Percentiles rank a stretch among this genome's conserved stretches.
phyloP scores from a whole-genome alignment of 2,797 vertebrate genomes.

The Amazona ochrocephala region DNA sequence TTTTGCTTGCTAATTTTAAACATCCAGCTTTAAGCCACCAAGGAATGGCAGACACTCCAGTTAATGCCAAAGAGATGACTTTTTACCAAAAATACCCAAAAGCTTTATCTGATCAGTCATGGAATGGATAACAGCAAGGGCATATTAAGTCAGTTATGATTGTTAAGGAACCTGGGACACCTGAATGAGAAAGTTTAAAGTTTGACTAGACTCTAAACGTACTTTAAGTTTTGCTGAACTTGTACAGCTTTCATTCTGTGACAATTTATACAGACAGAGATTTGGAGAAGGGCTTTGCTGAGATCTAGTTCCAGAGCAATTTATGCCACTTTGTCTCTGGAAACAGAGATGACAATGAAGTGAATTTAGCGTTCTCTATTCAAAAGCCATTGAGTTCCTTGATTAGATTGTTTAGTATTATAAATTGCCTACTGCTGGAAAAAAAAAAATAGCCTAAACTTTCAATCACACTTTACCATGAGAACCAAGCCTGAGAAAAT shows the following conservation, averaged over 20 bases:
- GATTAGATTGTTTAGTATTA: conserved; percentile 51
- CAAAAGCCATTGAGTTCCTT: conserved; percentile 15
- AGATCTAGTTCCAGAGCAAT: conserved; percentile 37
- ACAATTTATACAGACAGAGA: conserved; percentile 3
- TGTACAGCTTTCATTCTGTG: not conserved
- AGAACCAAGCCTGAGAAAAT: not conserved
- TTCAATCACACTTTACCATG: conserved; percentile 18
- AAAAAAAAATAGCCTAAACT: conserved; percentile 12
- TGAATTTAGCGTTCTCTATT: conserved; percentile 45
- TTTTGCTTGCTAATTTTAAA: not conserved
- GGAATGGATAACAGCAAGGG: not conserved
- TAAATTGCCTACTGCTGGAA: conserved; percentile 33
- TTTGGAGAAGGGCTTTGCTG: conserved; percentile 42
- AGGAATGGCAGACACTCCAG: not conserved
- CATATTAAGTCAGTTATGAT: not conserved
- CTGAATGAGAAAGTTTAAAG: not conserved
- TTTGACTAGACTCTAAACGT: not conserved
- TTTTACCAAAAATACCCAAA: not conserved
- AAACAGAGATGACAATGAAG: conserved; percentile 48
- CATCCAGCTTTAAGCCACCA: not conserved
- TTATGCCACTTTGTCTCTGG: conserved; percentile 18
- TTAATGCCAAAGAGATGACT: not conserved
- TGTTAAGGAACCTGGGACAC: not conserved
- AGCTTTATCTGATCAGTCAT: not conserved
- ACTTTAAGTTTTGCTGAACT: conserved; percentile 12